Base-by-base conservation (phyloP, 2,888 invertebrate species). In the Synanthedon tipuliformis region DNA sequence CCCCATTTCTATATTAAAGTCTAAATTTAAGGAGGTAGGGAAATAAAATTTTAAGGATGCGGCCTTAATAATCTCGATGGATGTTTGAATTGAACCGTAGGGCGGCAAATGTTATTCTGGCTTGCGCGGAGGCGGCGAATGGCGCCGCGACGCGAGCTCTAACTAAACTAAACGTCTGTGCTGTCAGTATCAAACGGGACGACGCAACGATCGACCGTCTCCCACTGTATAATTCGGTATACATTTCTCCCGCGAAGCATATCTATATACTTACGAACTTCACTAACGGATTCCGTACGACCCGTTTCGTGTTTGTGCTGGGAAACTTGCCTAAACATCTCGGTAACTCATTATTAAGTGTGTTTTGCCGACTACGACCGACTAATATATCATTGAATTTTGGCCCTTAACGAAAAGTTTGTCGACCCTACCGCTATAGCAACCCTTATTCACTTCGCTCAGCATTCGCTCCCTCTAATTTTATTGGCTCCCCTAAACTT, bases 401-500 rank as follows among this genome's bases (percentile, higher is more conserved):
- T 62, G 61, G 60, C 64, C 61, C 57, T 59, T 57, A 23, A 61
- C 52, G 62, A 62, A 71, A 83, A 85, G 78, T 83, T 82, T 83
- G 80, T 84, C 85, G 85, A 83, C 84, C 86, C 81, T 74, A 62
- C 75, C 66, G 73, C 76, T 69, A 78, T 78, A 82, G 80, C 82
- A 81, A 82, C 86, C 86, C 85, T 83, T 81, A 81, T 78, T 81
- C 79, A 75, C 74, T 81, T 69, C 75, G 75, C 71, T 79, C 75
- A 69, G 70, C 73, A 69, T 75, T 80, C 78, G 81, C 81, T 80
- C 85, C 85, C 86, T 82, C 78, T 79, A 84, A 85, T 85, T 34
- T 34, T 84, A 85, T 84, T 78, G 75, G 78, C 81, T 83, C 84
- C 85, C 86, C 84, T 78, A 80, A 82, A 83, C 72, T 83, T 73